A percentile compares a stretch with the other conserved stretches of the same genome.
These are phyloP conservation scores for Megaceryle torquata DNA, from an alignment of 2,113 vertebrate species.

Conservation along the genomic window DNA sequence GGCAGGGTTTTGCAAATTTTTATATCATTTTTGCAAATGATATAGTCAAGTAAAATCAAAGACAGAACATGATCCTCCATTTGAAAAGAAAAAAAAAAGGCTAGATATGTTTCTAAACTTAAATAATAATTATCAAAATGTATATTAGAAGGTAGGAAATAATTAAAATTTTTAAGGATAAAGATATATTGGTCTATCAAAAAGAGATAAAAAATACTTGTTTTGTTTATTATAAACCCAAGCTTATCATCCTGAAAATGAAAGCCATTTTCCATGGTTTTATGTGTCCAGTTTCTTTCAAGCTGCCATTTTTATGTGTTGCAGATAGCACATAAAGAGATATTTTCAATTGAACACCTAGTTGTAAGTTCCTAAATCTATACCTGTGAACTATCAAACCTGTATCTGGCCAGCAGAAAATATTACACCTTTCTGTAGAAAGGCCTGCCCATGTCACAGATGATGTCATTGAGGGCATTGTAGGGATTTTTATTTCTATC, in stretches of 20 bases:
- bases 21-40: not conserved
- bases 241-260: not conserved
- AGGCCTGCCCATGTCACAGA: not conserved
- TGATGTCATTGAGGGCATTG: accelerated
- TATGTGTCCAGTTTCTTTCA: not conserved
- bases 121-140: not conserved
- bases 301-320: not conserved
- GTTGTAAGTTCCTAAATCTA: not conserved
- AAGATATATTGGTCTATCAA: not conserved
- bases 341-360: not conserved
- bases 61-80: not conserved
- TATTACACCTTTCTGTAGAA: not conserved
- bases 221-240: not conserved
- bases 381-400: not conserved
- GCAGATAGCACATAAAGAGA: not conserved
- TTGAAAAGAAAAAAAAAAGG: not conserved
- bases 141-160: not conserved
- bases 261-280: not conserved
- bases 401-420: not conserved
- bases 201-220: not conserved
- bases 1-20: not conserved
- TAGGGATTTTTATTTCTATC: not conserved
- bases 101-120: not conserved
- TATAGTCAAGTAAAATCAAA: not conserved
- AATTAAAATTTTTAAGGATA: not conserved